Evolutionary conservation across 2,888 invertebrate genomes (phyloP), one percentile per base, ranked within the genome.

Genomic region (Laothoe populi): DNA sequence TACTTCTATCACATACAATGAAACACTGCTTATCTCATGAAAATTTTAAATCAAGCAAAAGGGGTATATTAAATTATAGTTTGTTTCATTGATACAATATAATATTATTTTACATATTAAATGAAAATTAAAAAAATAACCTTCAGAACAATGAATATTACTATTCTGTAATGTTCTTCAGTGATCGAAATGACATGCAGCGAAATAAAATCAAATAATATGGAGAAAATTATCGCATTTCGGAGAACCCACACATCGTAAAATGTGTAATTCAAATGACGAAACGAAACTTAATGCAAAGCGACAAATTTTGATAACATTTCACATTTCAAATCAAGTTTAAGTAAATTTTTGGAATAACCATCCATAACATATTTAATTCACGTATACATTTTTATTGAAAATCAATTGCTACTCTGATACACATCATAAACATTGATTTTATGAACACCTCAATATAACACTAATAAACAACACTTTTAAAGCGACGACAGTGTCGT

Each of bases 401-500:
- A 74, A 73, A 74, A 63, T 63, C 67, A 70, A 75, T 73, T 70
- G 71, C 72, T 70, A 72, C 63, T 72, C 70, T 71, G 73, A 79
- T 79, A 74, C 70, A 79, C 65, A 71, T 70, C 70, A 72, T 73
- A 72, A 74, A 73, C 69, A 68, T 62, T 68, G 63, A 66, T 70
- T 75, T 77, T 74, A 79, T 71, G 65, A 64, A 61, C 24, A 19
- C 64, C 31, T 67, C 62, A 45, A 66, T 64, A 66, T 68, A 69
- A 67, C 48, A 63, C 65, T 63, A 63, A 70, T 70, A n/a, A 72
- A 69, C 61, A 68, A 69, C 68, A 71, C 64, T 64, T 65, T 70
- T 70, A 69, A 70, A 71, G 58, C 68, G 66, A 66, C 64, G 65
- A 62, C 62, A 66, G 63, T 59, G 63, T 58, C 68, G 60, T 74